A percentile compares a stretch with the other conserved stretches of the same genome.
These are phyloP conservation scores for Lasioglossum marginatum DNA, from an alignment of 2,888 invertebrate species.

Conservation along the genomic window DNA sequence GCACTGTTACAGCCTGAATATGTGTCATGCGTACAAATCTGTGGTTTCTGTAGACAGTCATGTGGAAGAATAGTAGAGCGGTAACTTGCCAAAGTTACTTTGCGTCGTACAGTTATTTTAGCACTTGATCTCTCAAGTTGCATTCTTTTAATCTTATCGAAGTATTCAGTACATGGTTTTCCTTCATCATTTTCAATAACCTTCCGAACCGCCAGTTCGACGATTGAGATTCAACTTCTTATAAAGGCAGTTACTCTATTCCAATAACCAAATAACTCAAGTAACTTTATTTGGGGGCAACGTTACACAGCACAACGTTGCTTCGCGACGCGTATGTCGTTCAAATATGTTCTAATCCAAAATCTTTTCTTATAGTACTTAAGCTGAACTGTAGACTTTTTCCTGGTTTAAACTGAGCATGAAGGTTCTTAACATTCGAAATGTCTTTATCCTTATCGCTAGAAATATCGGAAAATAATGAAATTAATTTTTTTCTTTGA, in stretches of 20 bases:
- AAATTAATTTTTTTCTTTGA: slow-evolving; percentile 68
- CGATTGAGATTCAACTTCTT: slow-evolving; percentile 74
- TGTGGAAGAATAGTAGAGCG: slow-evolving; percentile 69
- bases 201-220: slow-evolving; percentile 56
- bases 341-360: slow-evolving; percentile 68
- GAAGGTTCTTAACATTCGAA: slow-evolving; percentile 56
- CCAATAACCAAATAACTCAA: slow-evolving; percentile 78
- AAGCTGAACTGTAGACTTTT: slow-evolving; percentile 69
- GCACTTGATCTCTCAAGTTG: slow-evolving; percentile 77
- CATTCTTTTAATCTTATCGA: slow-evolving; percentile 70
- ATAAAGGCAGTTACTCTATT: slow-evolving; percentile 74
- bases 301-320: slow-evolving; percentile 79
- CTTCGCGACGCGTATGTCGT: slow-evolving; percentile 74
- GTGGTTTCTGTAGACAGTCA: slow-evolving; percentile 56
- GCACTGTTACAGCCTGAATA: slow-evolving; percentile 69
- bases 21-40: slow-evolving; percentile 66
- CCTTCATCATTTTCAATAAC: slow-evolving; percentile 63
- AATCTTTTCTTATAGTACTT: slow-evolving; percentile 75
- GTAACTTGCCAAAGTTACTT: slow-evolving; percentile 55
- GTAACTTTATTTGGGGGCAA: slow-evolving; percentile 80
- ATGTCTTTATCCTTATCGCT: slow-evolving; percentile 64
- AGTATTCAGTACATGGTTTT: slow-evolving; percentile 68
- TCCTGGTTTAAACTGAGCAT: slow-evolving; percentile 53
- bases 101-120: slow-evolving; percentile 51
- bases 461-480: slow-evolving; percentile 67